Percentiles rank a stretch among this genome's conserved stretches.
phyloP scores from a whole-genome alignment of 2,797 vertebrate species.

The Lycodopsis pacificus region DNA sequence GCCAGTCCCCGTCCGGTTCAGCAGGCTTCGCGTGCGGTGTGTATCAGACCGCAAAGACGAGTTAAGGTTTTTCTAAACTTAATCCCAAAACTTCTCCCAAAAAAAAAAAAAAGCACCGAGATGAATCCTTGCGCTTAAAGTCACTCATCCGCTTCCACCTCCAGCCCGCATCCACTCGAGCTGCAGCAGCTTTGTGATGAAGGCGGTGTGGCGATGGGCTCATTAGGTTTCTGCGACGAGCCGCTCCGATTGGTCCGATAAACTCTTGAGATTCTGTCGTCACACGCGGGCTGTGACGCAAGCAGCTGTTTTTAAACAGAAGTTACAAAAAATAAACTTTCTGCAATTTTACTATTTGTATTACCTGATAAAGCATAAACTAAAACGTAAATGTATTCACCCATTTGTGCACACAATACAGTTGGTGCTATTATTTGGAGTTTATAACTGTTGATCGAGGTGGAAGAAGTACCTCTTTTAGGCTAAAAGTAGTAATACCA shows the following conservation, averaged over 20 bases:
- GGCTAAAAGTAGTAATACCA: neutral
- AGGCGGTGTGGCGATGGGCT: conserved; percentile 7
- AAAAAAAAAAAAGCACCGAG: no score
- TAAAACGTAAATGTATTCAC: neutral
- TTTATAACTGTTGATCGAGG: neutral
- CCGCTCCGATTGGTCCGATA: conserved; percentile 83
- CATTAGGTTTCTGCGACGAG: conserved; percentile 27
- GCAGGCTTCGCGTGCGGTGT: neutral
- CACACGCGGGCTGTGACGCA: conserved; percentile 57
- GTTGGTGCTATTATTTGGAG: neutral
- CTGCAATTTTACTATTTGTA: neutral
- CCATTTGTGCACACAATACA: neutral
- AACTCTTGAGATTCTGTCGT: conserved; percentile 82
- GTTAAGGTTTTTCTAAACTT: neutral
- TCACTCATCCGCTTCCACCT: neutral
- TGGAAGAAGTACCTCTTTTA: neutral
- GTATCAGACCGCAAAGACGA: no score
- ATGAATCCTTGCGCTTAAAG: neutral
- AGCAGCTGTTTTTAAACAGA: conserved; percentile 3
- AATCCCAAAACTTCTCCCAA: neutral
- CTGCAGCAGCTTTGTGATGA: conserved; percentile 36
- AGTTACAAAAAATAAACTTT: neutral
- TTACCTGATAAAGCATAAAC: neutral
- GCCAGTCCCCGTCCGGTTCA: neutral
- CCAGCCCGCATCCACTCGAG: conserved; percentile 1